These are phyloP conservation scores for Psylliodes chrysocephalus DNA, from an alignment of 2,888 invertebrate genomes.

Conservation along the genomic window DNA sequence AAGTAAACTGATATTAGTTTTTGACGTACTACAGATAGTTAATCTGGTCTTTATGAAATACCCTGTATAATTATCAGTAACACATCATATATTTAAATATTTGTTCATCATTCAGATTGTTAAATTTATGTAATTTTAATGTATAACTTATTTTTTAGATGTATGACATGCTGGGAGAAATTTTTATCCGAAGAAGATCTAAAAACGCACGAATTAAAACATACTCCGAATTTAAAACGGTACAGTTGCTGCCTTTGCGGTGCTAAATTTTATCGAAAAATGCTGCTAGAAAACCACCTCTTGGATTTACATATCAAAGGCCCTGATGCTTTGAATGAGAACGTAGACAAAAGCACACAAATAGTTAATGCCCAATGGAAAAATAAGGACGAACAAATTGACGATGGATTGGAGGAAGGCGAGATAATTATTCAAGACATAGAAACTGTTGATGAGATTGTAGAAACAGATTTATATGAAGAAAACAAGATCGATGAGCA, in stretches of 20 bases:
- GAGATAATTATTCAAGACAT: background rate
- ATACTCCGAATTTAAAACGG: background rate
- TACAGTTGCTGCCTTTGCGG: slow-evolving; percentile 21
- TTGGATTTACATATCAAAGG: slow-evolving; percentile 10
- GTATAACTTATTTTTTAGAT: slow-evolving; percentile 10
- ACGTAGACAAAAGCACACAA: background rate
- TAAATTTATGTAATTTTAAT: no score
- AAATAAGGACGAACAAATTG: background rate
- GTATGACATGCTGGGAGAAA: slow-evolving; percentile 22
- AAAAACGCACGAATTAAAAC: background rate
- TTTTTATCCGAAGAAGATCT: slow-evolving; percentile 8
- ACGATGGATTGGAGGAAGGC: background rate
- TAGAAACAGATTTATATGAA: background rate
- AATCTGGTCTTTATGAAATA: no score
- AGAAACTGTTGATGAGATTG: background rate
- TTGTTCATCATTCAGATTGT: no score
- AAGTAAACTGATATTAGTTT: no score
- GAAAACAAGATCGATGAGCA: background rate
- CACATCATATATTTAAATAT: no score
- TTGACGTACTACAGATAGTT: no score
- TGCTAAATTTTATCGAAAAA: slow-evolving; percentile 1
- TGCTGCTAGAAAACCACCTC: slow-evolving; percentile 26
- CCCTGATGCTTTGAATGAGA: background rate
- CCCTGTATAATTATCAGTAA: no score
- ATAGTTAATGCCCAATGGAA: background rate